These are phyloP conservation scores for Mimachlamys varia DNA, from an alignment of 2,888 invertebrate species.

Conservation along the genomic window DNA sequence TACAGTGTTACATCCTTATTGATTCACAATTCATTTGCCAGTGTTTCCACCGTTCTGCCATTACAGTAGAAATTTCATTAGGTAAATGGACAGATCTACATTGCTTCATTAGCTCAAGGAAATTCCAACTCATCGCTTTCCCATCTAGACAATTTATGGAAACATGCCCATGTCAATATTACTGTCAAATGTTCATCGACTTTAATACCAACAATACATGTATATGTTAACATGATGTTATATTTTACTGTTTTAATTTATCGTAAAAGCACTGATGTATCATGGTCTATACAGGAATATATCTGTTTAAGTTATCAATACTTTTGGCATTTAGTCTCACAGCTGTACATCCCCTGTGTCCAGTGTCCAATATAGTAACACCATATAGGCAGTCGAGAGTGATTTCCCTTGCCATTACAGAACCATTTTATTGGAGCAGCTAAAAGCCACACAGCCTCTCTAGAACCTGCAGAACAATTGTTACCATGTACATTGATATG, in stretches of 20 bases:
- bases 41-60: neutral
- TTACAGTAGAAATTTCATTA: neutral
- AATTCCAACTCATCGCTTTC: neutral
- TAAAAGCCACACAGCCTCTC: too few relatives aligned
- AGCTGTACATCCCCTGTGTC: too few relatives aligned
- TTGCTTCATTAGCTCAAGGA: neutral
- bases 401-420: neutral
- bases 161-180: neutral
- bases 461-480: too few relatives aligned
- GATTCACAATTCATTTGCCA: neutral
- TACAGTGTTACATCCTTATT: neutral
- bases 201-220: neutral
- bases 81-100: slow-evolving; percentile 4
- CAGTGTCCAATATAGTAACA: too few relatives aligned
- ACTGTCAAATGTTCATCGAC: neutral
- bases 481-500: too few relatives aligned
- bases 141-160: neutral
- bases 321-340: too few relatives aligned
- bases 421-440: neutral
- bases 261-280: too few relatives aligned
- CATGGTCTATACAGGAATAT: too few relatives aligned
- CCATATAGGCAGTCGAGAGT: neutral
- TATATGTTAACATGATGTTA: neutral
- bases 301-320: too few relatives aligned
- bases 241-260: neutral